phyloP scores from a whole-genome alignment of 2,888 invertebrate genomes.

The Drymonia ruficornis region DNA sequence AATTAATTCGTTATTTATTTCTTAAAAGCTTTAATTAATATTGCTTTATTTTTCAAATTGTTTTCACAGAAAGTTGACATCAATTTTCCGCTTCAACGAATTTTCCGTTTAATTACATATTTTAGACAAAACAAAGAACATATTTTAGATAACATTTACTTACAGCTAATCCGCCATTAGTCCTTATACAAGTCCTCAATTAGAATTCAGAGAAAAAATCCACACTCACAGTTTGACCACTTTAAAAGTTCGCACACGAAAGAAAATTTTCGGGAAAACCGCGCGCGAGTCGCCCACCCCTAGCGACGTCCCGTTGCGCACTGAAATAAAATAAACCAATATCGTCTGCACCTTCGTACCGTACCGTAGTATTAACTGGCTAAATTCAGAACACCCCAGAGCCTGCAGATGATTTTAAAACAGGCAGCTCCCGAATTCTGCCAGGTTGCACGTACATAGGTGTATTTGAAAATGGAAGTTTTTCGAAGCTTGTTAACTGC shows the following conservation, averaged over 20 bases:
- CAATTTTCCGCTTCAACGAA: constrained; percentile 1
- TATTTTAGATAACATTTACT: constrained; percentile 21
- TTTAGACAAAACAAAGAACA: not conserved
- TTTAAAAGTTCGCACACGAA: constrained; percentile 55
- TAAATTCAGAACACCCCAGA: constrained; percentile 25
- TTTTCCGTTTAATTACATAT: not conserved
- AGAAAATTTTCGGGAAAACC: constrained; percentile 42
- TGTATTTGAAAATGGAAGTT: constrained; percentile 42
- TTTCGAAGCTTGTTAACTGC: constrained; percentile 53
- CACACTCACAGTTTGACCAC: constrained; percentile 42
- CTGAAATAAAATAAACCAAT: constrained; percentile 60
- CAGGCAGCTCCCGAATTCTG: constrained; percentile 29
- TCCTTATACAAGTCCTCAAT: constrained; percentile 33
- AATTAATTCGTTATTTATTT: too few relatives aligned
- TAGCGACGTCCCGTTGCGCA: constrained; percentile 51
- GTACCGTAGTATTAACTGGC: constrained; percentile 74
- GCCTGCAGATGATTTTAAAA: not conserved
- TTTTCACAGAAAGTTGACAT: not conserved
- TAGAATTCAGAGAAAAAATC: constrained; percentile 33
- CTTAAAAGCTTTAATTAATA: too few relatives aligned
- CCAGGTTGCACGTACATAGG: constrained; percentile 33
- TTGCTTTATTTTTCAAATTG: too few relatives aligned
- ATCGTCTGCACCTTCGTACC: constrained; percentile 47
- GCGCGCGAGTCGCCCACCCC: constrained; percentile 50
- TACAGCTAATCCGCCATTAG: constrained; percentile 17